Evolutionary conservation across 2,797 vertebrate species (phyloP).

Genomic region (Anableps anableps): DNA sequence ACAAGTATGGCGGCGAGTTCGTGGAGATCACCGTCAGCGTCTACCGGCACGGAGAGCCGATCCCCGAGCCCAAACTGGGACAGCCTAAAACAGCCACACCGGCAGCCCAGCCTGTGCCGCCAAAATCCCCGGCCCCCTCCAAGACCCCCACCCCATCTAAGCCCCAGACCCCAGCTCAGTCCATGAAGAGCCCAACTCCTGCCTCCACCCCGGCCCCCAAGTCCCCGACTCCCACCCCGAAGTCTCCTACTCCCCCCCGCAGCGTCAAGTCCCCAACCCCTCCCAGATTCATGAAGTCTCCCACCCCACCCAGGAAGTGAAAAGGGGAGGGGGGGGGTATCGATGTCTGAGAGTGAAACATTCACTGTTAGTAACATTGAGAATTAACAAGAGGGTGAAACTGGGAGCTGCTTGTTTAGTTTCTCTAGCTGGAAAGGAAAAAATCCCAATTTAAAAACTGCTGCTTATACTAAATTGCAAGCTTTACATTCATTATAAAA

Average conservation of each 20-base stretch:
- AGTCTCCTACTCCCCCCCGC: constrained; percentile 45
- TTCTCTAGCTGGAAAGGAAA: constrained; percentile 37
- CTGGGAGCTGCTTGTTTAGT: constrained; percentile 30
- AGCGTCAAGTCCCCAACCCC: constrained; percentile 58
- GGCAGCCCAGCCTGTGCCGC: constrained; percentile 49
- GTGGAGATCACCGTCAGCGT: constrained; percentile 97
- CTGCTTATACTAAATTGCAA: background rate
- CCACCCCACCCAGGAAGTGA: constrained; percentile 82
- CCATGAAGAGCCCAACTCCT: constrained; percentile 57
- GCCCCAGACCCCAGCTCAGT: constrained; percentile 49
- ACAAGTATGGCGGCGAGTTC: constrained; percentile 97
- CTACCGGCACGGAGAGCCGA: constrained; percentile 90
- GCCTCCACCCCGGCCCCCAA: constrained; percentile 64
- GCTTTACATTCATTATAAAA: constrained; percentile 9
- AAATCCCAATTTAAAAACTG: constrained; percentile 8
- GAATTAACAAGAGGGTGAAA: constrained; percentile 67
- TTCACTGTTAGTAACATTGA: constrained; percentile 37
- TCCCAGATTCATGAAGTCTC: constrained; percentile 61
- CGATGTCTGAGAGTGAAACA: constrained; percentile 23
- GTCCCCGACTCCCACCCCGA: constrained; percentile 55
- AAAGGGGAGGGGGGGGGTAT: background rate
- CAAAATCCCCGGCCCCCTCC: constrained; percentile 64
- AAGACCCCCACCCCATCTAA: constrained; percentile 62
- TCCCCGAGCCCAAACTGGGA: constrained; percentile 86
- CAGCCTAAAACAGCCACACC: constrained; percentile 65